These are phyloP conservation scores for Cabera pusaria DNA, from an alignment of 2,888 invertebrate genomes.

Conservation along the genomic window DNA sequence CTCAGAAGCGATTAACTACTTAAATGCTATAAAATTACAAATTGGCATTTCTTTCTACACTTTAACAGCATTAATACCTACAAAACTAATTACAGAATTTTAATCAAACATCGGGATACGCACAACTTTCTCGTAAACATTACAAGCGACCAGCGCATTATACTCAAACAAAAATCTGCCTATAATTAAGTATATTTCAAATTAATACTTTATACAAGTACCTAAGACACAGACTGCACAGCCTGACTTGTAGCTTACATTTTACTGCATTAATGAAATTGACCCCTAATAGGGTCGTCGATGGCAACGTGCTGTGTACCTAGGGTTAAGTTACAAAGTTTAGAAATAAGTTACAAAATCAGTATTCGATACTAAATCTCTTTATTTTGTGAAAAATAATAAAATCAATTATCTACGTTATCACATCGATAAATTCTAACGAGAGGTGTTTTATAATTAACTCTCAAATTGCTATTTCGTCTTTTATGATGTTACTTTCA, in stretches of 20 bases:
- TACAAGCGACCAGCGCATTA: constrained; percentile 64
- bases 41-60: constrained; percentile 10
- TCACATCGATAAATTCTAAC: too few relatives aligned
- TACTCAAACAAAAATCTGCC: constrained; percentile 32
- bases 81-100: neutral
- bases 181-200: constrained; percentile 21
- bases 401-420: too few relatives aligned
- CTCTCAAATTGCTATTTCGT: too few relatives aligned
- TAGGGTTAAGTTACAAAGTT: too few relatives aligned
- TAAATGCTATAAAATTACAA: constrained; percentile 22
- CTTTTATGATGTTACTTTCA: too few relatives aligned
- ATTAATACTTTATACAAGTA: constrained; percentile 5
- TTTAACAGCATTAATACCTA: constrained; percentile 9
- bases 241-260: constrained; percentile 48
- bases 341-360: too few relatives aligned
- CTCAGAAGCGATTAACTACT: constrained; percentile 24
- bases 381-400: too few relatives aligned
- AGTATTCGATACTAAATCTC: too few relatives aligned
- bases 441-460: too few relatives aligned
- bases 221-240: constrained; percentile 54
- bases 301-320: constrained; percentile 1
- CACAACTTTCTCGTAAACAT: constrained; percentile 39
- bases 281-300: constrained; percentile 21
- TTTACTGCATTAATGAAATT: constrained; percentile 40
- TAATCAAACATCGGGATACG: constrained; percentile 16